phyloP scores from a whole-genome alignment of 2,888 invertebrate genomes.

The Nemotelus nigrinus region DNA sequence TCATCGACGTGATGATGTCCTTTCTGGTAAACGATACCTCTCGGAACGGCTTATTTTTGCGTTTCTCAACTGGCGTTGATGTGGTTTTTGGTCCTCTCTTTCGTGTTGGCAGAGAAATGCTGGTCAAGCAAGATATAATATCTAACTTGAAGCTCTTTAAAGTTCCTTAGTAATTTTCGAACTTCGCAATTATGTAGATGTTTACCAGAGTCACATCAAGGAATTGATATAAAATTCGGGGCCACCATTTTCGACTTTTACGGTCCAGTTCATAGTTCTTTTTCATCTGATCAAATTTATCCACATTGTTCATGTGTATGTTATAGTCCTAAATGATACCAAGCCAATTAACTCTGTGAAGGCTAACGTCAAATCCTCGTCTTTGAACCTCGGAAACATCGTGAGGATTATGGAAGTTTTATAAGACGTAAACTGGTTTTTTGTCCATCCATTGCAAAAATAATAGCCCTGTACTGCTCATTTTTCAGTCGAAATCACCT shows the following conservation, averaged over 20 bases:
- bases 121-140: too few species aligned
- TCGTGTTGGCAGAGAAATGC: too few species aligned
- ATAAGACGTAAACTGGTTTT: conserved; percentile 9
- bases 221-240: conserved; percentile 5
- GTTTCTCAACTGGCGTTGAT: conserved; percentile 17
- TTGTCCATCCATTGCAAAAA: conserved; percentile 28
- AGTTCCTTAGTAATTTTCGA: conserved; percentile 5
- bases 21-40: conserved; percentile 11
- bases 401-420: conserved; percentile 9
- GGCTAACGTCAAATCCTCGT: conserved; percentile 11
- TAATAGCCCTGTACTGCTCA: conserved; percentile 39
- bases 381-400: conserved; percentile 12
- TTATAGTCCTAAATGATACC: conserved; percentile 3
- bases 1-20: conserved; percentile 19
- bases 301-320: conserved; percentile 10
- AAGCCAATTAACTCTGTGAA: neutral
- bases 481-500: conserved; percentile 44
- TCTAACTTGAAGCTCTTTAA: conserved; percentile 26
- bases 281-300: conserved; percentile 15
- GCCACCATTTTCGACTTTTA: conserved; percentile 21
- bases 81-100: too few species aligned
- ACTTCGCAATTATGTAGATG: conserved; percentile 8
- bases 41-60: conserved; percentile 25
- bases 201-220: conserved; percentile 22
- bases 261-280: conserved; percentile 16